These are phyloP conservation scores for Ivindomyrus marchei DNA, from an alignment of 2,113 vertebrate species.

Conservation along the genomic window DNA sequence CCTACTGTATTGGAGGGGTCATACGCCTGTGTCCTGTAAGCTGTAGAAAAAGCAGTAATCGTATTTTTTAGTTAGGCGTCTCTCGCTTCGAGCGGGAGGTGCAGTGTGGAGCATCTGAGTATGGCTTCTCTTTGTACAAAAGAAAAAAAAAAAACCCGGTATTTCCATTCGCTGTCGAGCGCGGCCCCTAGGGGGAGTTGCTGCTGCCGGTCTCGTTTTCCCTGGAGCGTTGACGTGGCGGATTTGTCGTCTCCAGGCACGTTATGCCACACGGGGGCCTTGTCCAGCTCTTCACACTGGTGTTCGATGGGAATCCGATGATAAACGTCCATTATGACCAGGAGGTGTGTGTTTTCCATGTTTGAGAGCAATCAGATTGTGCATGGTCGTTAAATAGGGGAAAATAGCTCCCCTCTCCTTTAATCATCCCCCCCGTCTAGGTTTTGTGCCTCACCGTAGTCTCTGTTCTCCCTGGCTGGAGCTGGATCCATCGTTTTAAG, in stretches of 20 bases:
- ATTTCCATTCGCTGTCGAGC: background rate
- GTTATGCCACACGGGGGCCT: background rate
- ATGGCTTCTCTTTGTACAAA: background rate
- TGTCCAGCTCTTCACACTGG: background rate
- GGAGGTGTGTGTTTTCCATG: background rate
- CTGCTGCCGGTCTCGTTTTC: background rate
- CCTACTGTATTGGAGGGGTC: background rate
- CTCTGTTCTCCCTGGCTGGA: background rate
- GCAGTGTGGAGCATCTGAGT: background rate
- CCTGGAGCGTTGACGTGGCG: background rate
- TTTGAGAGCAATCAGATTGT: background rate
- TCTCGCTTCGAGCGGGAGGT: background rate
- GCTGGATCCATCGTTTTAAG: background rate
- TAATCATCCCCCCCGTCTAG: background rate
- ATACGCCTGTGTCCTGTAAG: slow-evolving; percentile 5
- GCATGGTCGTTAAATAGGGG: background rate
- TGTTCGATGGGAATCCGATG: background rate
- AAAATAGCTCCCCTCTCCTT: background rate
- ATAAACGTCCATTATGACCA: background rate
- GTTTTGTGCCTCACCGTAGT: background rate
- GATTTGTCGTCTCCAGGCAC: background rate
- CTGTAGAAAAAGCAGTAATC: slow-evolving; percentile 11
- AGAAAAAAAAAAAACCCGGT: background rate
- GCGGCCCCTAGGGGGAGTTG: background rate
- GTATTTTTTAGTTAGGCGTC: background rate